A percentile compares a stretch with the other conserved stretches of the same genome.
Evolutionary conservation across 2,888 invertebrate genomes (phyloP).

Genomic region (Leptopilina syphax): DNA sequence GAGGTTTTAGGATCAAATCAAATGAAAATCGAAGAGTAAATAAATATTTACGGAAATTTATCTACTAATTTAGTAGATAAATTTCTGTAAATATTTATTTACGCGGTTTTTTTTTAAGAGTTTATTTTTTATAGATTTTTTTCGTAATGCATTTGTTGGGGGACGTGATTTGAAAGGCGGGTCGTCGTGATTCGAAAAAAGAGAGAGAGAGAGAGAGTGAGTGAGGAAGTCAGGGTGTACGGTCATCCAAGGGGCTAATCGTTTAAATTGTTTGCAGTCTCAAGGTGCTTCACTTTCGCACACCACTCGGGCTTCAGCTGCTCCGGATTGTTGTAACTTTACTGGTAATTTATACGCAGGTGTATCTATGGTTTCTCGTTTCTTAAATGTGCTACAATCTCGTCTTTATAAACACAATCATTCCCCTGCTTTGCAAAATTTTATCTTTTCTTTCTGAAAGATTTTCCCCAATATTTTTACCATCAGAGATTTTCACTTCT

Average conservation of each 20-base stretch:
- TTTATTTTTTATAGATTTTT: not conserved
- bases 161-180: conserved; percentile 2
- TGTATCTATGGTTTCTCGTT: conserved; percentile 10
- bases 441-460: not conserved
- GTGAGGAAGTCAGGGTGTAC: not conserved
- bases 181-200: conserved; percentile 35
- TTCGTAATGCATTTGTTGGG: not conserved
- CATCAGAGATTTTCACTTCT: too few relatives aligned
- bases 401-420: not conserved
- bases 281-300: conserved; percentile 55
- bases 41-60: too few relatives aligned
- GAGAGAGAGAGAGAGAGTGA: not conserved
- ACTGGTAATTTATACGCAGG: conserved; percentile 51
- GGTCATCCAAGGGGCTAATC: conserved; percentile 44
- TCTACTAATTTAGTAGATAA: too few relatives aligned
- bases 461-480: too few relatives aligned
- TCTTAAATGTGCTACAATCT: not conserved
- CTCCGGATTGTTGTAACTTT: conserved; percentile 48
- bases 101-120: too few relatives aligned
- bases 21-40: too few relatives aligned
- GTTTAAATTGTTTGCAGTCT: conserved; percentile 52
- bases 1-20: too few relatives aligned
- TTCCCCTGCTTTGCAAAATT: not conserved
- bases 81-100: too few relatives aligned
- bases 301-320: conserved; percentile 51